phyloP scores from a whole-genome alignment of 2,888 invertebrate species.

The Drosophila bunnanda region DNA sequence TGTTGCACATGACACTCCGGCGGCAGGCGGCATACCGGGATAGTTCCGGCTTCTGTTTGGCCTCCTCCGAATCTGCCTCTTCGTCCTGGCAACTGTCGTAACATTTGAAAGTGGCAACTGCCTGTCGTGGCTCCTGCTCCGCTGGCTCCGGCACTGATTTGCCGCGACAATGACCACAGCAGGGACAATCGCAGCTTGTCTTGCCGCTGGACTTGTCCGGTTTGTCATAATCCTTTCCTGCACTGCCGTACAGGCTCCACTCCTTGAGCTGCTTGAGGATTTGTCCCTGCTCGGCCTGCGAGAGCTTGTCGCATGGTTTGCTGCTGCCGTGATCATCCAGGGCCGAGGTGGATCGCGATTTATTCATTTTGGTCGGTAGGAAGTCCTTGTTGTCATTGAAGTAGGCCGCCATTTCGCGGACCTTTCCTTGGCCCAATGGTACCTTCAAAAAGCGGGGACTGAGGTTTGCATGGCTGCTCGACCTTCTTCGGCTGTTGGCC shows the following conservation, averaged over 20 bases:
- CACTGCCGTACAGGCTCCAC: constrained; percentile 83
- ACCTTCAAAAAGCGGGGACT: constrained; percentile 57
- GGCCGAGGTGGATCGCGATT: constrained; percentile 77
- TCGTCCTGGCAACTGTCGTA: constrained; percentile 67
- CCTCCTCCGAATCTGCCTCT: constrained; percentile 32
- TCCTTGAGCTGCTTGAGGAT: constrained; percentile 83
- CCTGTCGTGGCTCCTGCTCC: constrained; percentile 23
- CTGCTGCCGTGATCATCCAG: constrained; percentile 41
- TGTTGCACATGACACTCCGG: constrained; percentile 73
- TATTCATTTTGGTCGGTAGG: constrained; percentile 47
- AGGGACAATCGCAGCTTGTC: constrained; percentile 76
- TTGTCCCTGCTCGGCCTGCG: constrained; percentile 77
- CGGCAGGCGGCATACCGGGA: constrained; percentile 70
- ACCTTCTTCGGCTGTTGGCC: constrained; percentile 36
- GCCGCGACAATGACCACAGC: constrained; percentile 73
- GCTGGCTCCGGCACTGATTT: background rate
- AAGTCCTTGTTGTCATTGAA: constrained; percentile 85
- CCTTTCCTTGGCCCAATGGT: constrained; percentile 87
- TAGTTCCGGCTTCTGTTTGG: constrained; percentile 19
- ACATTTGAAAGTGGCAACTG: constrained; percentile 59
- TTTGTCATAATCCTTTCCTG: constrained; percentile 76
- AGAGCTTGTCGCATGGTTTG: constrained; percentile 55
- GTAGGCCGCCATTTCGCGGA: constrained; percentile 89
- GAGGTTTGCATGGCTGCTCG: constrained; percentile 64
- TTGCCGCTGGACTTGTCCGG: constrained; percentile 24